A percentile compares a stretch with the other conserved stretches of the same genome.
Conservation (phyloP, 2,888 invertebrate genomes). For the Leuctra nigra region DNA sequence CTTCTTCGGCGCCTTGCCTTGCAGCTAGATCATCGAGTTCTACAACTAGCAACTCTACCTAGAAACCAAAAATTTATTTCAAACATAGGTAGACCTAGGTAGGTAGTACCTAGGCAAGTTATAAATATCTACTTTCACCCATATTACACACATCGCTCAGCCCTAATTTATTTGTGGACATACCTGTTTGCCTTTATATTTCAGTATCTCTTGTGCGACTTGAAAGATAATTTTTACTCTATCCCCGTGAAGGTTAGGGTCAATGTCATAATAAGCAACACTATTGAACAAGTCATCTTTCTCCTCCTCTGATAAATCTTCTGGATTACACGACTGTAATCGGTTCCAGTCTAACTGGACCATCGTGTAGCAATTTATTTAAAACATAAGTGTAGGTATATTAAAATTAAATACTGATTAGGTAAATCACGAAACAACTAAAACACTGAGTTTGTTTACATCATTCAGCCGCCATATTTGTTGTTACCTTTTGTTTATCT, state of each 20-base stretch:
- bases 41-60: conserved; percentile 47
- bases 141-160: neutral
- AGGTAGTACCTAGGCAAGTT: neutral
- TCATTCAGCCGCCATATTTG: neutral
- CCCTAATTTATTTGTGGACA: conserved; percentile 12
- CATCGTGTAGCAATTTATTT: conserved; percentile 31
- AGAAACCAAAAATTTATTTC: neutral
- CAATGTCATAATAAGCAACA: conserved; percentile 54
- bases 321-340: conserved; percentile 48
- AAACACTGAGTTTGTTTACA: neutral
- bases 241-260: conserved; percentile 48
- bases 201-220: conserved; percentile 59
- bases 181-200: conserved; percentile 63
- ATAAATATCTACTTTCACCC: neutral
- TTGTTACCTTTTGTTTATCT: neutral
- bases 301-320: conserved; percentile 50
- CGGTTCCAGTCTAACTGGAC: conserved; percentile 53
- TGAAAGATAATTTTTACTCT: conserved; percentile 52
- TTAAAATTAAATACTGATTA: neutral
- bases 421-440: neutral
- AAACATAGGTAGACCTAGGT: too few species aligned
- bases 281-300: conserved; percentile 57
- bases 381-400: neutral
- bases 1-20: conserved; percentile 43
- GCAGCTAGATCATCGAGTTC: conserved; percentile 47